Conservation (phyloP, 2,113 vertebrate genomes). For the Apteryx mantelli region DNA sequence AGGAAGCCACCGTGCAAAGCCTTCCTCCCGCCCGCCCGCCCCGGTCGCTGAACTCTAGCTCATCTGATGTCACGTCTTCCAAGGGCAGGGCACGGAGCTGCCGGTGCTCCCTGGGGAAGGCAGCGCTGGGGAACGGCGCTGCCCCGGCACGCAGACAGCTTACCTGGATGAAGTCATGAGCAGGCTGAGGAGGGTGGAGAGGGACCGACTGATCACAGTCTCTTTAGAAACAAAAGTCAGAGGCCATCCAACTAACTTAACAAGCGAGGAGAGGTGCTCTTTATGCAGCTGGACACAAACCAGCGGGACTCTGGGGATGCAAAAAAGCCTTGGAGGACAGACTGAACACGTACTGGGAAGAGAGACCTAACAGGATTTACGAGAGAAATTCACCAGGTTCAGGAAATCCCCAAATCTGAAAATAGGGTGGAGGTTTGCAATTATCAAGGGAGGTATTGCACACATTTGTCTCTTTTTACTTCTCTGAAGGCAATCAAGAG, state of each 20-base stretch:
- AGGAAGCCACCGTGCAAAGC: rapidly evolving
- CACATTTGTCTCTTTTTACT: not conserved
- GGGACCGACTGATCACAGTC: not conserved
- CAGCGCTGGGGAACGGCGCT: too few relatives aligned
- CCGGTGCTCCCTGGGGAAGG: too few relatives aligned
- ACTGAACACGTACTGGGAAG: not conserved
- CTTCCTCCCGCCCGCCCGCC: not conserved
- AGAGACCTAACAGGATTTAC: not conserved
- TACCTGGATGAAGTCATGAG: not conserved
- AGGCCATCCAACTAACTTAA: not conserved
- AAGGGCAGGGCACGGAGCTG: not conserved
- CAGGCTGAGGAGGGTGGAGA: not conserved
- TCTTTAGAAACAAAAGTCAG: not conserved
- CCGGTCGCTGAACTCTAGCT: not conserved
- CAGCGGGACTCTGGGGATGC: rapidly evolving
- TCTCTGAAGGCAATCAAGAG: rapidly evolving
- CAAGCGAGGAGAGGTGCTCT: not conserved
- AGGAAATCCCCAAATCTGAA: not conserved
- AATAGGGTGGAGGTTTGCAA: not conserved
- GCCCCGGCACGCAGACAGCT: not conserved
- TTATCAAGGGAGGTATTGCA: not conserved
- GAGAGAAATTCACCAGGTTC: not conserved
- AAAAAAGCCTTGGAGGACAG: not conserved
- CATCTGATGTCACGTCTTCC: not conserved
- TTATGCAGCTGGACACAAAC: not conserved